Evolutionary conservation across 1,140 invertebrate species (phyloP), one percentile per base, ranked within the genome.

Genomic region (Campoletis sonorensis): DNA sequence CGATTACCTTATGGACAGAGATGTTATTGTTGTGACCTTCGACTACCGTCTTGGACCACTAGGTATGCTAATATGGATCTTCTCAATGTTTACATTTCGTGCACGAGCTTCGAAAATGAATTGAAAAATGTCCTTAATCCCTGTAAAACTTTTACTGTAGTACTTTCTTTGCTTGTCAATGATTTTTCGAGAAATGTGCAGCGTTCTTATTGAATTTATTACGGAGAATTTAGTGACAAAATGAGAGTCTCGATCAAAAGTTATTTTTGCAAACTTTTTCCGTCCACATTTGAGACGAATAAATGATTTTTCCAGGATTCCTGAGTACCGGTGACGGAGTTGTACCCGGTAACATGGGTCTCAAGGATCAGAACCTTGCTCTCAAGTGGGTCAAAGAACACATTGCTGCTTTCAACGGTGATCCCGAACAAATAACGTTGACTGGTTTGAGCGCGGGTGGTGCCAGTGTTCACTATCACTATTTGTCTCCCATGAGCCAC

Each of bases 21-120:
- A 95, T 72, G 91, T 95, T 3, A 90, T 95, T 71, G 87, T 95
- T 37, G 94, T 95, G 0, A 95, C 94, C 0, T 86, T 95, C 10
- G 95, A 95, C 83, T 95, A 95, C 86, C 92, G 95, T 58, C 86
- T 93, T 13, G 94, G 94, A 84, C 92, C 93, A 1, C 86, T 95
- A 18, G 94, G 68, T 71, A 33, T 2, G 10, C 27, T 71, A 71
- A 27, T 79, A 58, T 10, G 18, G 33, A 33, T 58, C 64, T n/a
- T 13, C 40, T 11, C 13, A 10, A 45, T 45, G 5, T 13, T 45
- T 45, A 45, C 40, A 45, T 45, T 45, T 45, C 40, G 13, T 4
- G 7, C 11, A 13, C 40, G 5, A 11, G 7, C 7, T 33, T 33
- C 30, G 30, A 33, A 33, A 33, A 33, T 33, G 30, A 33, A 7